A percentile compares a stretch with the other conserved stretches of the same genome.
Conservation (phyloP, 2,113 vertebrate genomes). For the Aptenodytes patagonicus region DNA sequence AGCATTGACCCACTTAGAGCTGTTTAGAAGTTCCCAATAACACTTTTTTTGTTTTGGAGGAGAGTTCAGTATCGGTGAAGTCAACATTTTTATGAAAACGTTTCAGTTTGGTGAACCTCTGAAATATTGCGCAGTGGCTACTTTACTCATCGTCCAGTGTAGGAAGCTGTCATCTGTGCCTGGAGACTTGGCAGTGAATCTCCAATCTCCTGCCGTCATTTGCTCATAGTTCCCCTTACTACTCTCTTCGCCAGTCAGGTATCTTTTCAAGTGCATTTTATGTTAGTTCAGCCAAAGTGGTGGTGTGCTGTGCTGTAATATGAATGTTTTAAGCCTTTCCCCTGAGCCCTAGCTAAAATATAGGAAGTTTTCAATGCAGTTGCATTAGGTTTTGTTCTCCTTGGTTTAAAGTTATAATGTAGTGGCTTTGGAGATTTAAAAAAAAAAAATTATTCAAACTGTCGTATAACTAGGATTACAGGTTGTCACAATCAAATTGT, state of each 20-base stretch:
- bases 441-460: background rate
- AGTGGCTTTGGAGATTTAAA: background rate
- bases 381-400: background rate
- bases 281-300: background rate
- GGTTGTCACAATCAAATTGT: slow-evolving; percentile 53
- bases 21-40: background rate
- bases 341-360: background rate
- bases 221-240: background rate
- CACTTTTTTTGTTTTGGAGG: background rate
- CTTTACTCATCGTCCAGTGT: background rate
- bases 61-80: background rate
- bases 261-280: background rate
- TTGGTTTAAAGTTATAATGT: background rate
- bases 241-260: background rate
- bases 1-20: background rate
- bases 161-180: background rate
- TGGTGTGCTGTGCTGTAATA: background rate
- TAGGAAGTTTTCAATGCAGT: background rate
- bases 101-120: background rate
- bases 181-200: background rate
- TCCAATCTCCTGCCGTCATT: background rate
- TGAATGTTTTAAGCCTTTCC: background rate
- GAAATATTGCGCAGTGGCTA: background rate
- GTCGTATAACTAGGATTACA: slow-evolving; percentile 25
- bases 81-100: background rate